Conservation (phyloP, 2,888 invertebrate genomes). For the Hyalella azteca region DNA sequence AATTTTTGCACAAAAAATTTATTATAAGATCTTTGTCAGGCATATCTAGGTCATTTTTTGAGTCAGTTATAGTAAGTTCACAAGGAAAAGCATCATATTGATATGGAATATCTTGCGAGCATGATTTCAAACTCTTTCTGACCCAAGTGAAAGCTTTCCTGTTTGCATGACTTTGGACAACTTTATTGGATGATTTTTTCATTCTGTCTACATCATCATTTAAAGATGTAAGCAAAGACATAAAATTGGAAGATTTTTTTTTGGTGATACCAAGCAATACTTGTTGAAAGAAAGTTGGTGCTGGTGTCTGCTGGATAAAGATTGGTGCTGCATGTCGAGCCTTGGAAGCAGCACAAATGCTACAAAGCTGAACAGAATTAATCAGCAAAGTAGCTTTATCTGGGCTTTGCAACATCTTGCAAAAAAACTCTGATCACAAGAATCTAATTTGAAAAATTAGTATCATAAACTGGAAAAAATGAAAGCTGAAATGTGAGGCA, state of each 20-base stretch:
- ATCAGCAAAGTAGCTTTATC: too few species aligned
- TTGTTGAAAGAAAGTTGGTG: not conserved
- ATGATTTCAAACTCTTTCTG: not conserved
- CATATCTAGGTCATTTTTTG: not conserved
- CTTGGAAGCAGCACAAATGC: not conserved
- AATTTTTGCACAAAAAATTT: not conserved
- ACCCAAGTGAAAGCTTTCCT: not conserved
- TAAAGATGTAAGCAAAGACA: not conserved
- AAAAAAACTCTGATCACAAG: too few species aligned
- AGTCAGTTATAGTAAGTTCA: conserved; percentile 4
- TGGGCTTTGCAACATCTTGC: too few species aligned
- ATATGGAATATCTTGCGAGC: not conserved
- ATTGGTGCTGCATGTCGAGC: not conserved
- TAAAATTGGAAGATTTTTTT: not conserved
- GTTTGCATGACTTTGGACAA: not conserved
- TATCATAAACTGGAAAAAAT: too few species aligned
- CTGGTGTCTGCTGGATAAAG: not conserved
- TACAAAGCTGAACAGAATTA: too few species aligned
- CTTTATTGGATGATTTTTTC: not conserved
- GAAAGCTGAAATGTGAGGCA: too few species aligned
- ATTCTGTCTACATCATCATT: not conserved
- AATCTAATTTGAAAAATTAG: too few species aligned
- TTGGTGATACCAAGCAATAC: not conserved
- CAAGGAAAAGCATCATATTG: not conserved
- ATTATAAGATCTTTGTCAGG: not conserved